Evolutionary conservation across 2,888 invertebrate species (phyloP).

Genomic region (Leptinotarsa juncta): DNA sequence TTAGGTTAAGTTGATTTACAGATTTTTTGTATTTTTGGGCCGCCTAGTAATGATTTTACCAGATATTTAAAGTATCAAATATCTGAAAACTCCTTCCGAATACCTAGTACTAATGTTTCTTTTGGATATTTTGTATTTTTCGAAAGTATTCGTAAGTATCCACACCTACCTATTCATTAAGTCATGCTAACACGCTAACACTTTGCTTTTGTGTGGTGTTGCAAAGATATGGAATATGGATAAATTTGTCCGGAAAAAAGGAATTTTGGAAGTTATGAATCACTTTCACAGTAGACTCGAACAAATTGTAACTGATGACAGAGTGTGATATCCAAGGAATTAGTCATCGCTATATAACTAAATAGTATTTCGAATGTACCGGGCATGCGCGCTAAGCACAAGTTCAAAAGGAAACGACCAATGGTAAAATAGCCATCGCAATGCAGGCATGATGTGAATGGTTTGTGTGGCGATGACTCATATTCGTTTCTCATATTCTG

Average conservation of each 20-base stretch:
- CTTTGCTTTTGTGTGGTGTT: too few species aligned
- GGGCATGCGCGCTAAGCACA: conserved; percentile 52
- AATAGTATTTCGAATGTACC: conserved; percentile 35
- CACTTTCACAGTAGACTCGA: conserved; percentile 21
- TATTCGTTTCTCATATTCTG: conserved; percentile 48
- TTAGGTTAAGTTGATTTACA: too few species aligned
- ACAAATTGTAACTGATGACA: conserved; percentile 28
- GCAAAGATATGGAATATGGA: background rate
- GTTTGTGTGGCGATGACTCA: conserved; percentile 57
- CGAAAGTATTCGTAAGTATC: too few species aligned
- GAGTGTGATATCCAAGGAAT: conserved; percentile 49
- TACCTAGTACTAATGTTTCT: too few species aligned
- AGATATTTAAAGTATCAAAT: too few species aligned
- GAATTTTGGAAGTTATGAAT: conserved; percentile 13
- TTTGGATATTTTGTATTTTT: too few species aligned
- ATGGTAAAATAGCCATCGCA: conserved; percentile 56
- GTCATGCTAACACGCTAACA: too few species aligned
- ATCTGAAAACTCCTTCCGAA: too few species aligned
- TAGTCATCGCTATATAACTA: conserved; percentile 56
- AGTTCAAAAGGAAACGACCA: conserved; percentile 52
- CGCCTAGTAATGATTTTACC: too few species aligned
- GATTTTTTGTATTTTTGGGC: too few species aligned
- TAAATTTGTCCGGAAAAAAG: conserved; percentile 3
- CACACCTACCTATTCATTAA: too few species aligned
- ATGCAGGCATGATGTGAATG: conserved; percentile 61